phyloP scores from a whole-genome alignment of 2,888 invertebrate species.

The Spodoptera exigua region DNA sequence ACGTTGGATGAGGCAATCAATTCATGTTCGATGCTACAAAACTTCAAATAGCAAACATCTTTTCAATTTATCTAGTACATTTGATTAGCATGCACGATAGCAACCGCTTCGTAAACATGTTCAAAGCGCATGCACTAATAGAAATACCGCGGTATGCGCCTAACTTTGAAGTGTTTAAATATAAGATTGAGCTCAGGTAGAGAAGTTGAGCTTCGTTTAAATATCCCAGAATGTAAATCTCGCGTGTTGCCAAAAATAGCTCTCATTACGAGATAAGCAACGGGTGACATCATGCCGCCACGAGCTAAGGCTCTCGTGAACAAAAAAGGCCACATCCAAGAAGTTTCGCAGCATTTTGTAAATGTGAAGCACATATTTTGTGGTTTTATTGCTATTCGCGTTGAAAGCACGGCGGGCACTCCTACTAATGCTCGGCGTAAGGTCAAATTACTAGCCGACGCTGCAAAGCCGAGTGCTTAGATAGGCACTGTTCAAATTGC shows the following conservation, averaged over 20 bases:
- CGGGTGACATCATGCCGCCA: conserved; percentile 47
- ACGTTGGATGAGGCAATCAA: conserved; percentile 72
- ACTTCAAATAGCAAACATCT: conserved; percentile 36
- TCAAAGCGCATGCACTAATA: conserved; percentile 33
- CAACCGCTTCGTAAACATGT: conserved; percentile 36
- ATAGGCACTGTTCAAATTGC: conserved; percentile 78
- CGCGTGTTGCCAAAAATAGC: conserved; percentile 43
- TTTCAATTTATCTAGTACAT: conserved; percentile 44
- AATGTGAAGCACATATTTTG: conserved; percentile 75
- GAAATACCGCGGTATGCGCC: conserved; percentile 11
- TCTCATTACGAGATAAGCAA: conserved; percentile 37
- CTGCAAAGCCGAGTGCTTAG: conserved; percentile 74
- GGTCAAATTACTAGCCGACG: conserved; percentile 82
- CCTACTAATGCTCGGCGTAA: conserved; percentile 80
- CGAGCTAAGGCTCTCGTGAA: conserved; percentile 18
- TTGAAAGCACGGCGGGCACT: conserved; percentile 79
- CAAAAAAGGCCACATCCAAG: conserved; percentile 73
- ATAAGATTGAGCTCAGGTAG: conserved; percentile 16
- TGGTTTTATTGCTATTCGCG: conserved; percentile 78
- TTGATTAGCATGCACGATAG: conserved; percentile 39
- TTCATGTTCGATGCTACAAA: conserved; percentile 31
- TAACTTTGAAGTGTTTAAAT: conserved; percentile 12
- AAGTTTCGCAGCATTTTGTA: conserved; percentile 71
- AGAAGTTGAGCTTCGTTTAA: conserved; percentile 7
- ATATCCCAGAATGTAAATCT: conserved; percentile 19